Base-by-base conservation (phyloP, 2,113 vertebrate species). In the Tiliqua scincoides region DNA sequence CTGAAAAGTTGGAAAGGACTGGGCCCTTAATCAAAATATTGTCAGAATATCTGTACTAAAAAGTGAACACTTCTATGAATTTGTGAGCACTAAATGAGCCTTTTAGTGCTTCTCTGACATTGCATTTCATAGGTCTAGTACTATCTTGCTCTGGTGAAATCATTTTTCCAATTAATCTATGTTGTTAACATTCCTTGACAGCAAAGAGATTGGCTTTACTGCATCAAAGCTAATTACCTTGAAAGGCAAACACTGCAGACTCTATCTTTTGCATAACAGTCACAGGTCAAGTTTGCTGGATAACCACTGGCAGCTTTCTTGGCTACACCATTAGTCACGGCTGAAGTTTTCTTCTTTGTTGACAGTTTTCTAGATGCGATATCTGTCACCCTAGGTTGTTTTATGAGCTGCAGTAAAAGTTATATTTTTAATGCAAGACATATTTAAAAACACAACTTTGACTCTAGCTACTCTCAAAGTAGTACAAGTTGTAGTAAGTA, bases 211-310 rank as follows among this genome's bases (percentile, higher is more conserved):
- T 88, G 87, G 89, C 89, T 95, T 90, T 91, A 91, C 11, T 89
- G 71, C 61, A 67, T 74, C 68, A 91, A 83, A 94, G 89, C 81
- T 92, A 73, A 80, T 96, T 95, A 99, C 98, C 98, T 98, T 91
- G 98, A 97, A 96, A 99, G 94, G 94, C 99, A 99, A 96, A 99
- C 82, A 87, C 97, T 99, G 97, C 99, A 99, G 91, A 99, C 96
- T 43, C 96, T 97, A 80, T 99, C 98, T 0, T 97, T 98, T 87
- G 95, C 95, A 1, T 96, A 98, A 94, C 99, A 99, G 95, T 96
- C 96, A 93, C 99, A 99, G 89, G 94, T 97, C 93, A 97, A 91
- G 77, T 83, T 93, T 73, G 92, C 77, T 37, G 93, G 95, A 86
- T 94, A 97, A 3, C 96, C 84, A 61, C 93, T 90, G 79, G 92